A percentile compares a stretch with the other conserved stretches of the same genome.
Conservation (phyloP, 1,140 invertebrate species). For the Leptopilina boulardi region DNA sequence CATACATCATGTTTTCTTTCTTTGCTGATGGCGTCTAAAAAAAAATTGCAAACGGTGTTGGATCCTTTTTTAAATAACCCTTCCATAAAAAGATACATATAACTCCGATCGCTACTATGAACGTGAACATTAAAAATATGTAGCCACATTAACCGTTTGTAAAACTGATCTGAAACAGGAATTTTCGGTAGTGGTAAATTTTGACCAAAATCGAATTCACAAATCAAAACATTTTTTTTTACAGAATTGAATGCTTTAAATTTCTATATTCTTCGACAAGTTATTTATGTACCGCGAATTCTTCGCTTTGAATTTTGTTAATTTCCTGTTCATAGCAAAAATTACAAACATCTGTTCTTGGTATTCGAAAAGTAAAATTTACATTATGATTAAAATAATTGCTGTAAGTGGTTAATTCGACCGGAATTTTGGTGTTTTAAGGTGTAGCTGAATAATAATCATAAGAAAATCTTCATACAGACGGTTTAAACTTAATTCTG, state of each 20-base stretch:
- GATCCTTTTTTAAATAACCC: constrained; percentile 40
- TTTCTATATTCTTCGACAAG: not conserved
- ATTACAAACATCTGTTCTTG: constrained; percentile 40
- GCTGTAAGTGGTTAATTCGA: constrained; percentile 18
- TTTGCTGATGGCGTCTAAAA: no score
- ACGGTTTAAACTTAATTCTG: constrained; percentile 24
- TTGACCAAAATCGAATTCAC: no score
- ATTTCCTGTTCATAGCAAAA: constrained; percentile 34
- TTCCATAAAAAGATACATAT: constrained; percentile 43
- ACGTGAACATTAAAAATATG: not conserved
- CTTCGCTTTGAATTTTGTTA: not conserved
- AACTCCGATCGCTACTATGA: constrained; percentile 33
- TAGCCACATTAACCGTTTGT: not conserved
- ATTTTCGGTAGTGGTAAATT: constrained; percentile 35
- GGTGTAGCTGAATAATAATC: constrained; percentile 39
- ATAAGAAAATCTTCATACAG: constrained; percentile 36
- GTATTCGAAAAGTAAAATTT: constrained; percentile 37
- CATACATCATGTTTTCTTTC: not conserved
- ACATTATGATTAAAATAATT: constrained; percentile 46
- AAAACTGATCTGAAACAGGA: constrained; percentile 38
- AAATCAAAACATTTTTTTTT: constrained; percentile 1
- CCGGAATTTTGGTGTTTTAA: not conserved
- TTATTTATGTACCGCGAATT: constrained; percentile 24
- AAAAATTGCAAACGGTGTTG: constrained; percentile 14
- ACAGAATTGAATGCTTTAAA: constrained; percentile 34